Conservation (phyloP, 2,888 invertebrate genomes). For the Pegoplata infirma region DNA sequence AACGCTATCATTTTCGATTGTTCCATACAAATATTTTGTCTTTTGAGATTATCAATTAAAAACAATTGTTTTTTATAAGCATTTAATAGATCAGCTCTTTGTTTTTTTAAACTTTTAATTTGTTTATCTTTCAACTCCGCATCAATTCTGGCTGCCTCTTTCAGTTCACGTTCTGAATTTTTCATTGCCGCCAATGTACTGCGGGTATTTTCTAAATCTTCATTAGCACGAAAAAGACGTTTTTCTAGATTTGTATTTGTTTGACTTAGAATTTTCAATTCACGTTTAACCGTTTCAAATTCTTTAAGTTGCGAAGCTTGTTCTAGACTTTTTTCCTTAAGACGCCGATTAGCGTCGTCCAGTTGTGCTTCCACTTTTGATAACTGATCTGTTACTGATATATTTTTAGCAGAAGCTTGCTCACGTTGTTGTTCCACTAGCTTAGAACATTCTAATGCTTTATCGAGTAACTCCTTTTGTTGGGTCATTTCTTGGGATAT, state of each 20-base stretch:
- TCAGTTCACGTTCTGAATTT: constrained; percentile 77
- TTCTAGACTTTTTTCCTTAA: constrained; percentile 71
- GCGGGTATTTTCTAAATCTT: constrained; percentile 78
- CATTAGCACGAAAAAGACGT: constrained; percentile 78
- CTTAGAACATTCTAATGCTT: constrained; percentile 71
- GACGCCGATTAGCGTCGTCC: constrained; percentile 71
- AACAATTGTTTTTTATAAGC: constrained; percentile 82
- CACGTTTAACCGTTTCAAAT: constrained; percentile 70
- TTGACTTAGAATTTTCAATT: constrained; percentile 76
- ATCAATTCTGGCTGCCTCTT: constrained; percentile 79
- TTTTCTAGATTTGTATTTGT: constrained; percentile 77
- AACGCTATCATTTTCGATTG: constrained; percentile 80
- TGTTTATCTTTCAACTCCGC: constrained; percentile 78
- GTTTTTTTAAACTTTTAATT: constrained; percentile 80
- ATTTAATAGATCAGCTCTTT: constrained; percentile 80
- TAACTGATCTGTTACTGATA: constrained; percentile 75
- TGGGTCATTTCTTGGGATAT: constrained; percentile 70
- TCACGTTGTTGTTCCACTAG: constrained; percentile 73
- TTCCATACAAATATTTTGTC: constrained; percentile 81
- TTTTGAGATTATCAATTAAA: constrained; percentile 82
- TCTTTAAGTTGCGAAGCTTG: constrained; percentile 71
- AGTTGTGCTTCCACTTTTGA: constrained; percentile 75
- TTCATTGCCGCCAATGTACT: constrained; percentile 73
- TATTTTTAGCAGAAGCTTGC: constrained; percentile 69
- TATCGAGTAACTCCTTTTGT: constrained; percentile 72